These are phyloP conservation scores for Nineta flava DNA, from an alignment of 2,888 invertebrate genomes.

Conservation along the genomic window DNA sequence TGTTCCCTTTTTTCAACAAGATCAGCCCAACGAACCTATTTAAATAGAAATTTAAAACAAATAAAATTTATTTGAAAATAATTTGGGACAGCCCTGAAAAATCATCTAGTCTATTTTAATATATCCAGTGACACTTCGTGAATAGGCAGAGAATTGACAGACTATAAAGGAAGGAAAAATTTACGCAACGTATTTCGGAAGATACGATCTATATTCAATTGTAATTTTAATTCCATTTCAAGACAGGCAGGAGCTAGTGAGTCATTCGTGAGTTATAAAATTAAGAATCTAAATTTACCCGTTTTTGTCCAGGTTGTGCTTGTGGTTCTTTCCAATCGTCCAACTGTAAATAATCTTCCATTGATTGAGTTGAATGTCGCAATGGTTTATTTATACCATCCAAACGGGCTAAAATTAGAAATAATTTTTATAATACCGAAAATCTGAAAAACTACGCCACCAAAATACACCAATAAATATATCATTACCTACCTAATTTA, in stretches of 20 bases:
- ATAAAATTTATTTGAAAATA: conserved; percentile 8
- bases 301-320: conserved; percentile 65
- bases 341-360: conserved; percentile 85
- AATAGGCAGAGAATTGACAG: not conserved
- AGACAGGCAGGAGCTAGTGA: too few species aligned
- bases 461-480: conserved; percentile 4
- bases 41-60: too few species aligned
- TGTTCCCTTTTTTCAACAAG: conserved; percentile 84
- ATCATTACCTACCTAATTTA: conserved; percentile 61
- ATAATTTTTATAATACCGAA: not conserved
- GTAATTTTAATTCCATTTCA: too few species aligned
- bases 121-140: not conserved
- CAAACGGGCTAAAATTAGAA: conserved; percentile 62
- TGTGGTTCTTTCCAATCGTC: conserved; percentile 51
- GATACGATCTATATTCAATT: too few species aligned
- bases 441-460: not conserved
- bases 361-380: conserved; percentile 52
- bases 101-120: conserved; percentile 1
- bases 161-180: not conserved
- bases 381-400: conserved; percentile 74
- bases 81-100: not conserved
- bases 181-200: not conserved
- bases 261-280: too few species aligned
- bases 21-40: conserved; percentile 94
- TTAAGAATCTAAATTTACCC: conserved; percentile 42